These are phyloP conservation scores for Leptopterna dolabrata DNA, from an alignment of 2,888 invertebrate genomes.

Conservation along the genomic window DNA sequence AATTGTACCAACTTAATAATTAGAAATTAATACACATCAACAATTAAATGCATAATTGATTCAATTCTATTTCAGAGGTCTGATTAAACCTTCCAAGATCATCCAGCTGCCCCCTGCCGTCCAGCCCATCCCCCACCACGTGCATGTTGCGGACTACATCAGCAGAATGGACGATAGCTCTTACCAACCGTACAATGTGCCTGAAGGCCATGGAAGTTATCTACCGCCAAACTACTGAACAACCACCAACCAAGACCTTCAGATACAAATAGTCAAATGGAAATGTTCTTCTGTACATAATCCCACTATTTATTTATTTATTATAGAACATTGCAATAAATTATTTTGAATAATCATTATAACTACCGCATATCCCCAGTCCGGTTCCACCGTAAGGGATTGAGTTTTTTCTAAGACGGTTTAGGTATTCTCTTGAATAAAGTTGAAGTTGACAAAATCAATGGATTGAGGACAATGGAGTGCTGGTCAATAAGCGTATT, in stretches of 20 bases:
- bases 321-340: neutral
- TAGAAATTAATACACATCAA: too few species aligned
- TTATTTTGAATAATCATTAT: neutral
- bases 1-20: too few species aligned
- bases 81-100: conserved; percentile 55
- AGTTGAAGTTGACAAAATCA: too few species aligned
- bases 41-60: too few species aligned
- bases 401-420: neutral
- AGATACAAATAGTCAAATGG: neutral
- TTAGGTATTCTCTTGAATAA: too few species aligned
- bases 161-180: conserved; percentile 50
- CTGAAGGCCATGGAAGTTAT: conserved; percentile 20
- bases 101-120: conserved; percentile 44
- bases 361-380: too few species aligned
- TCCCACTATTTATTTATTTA: neutral
- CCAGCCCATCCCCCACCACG: neutral
- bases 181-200: conserved; percentile 35
- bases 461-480: too few species aligned
- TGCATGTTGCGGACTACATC: conserved; percentile 46
- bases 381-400: neutral
- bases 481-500: too few species aligned
- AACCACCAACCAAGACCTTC: neutral
- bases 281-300: neutral
- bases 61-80: conserved; percentile 6
- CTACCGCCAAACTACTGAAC: neutral